Percentiles rank a stretch among this genome's conserved stretches.
Evolutionary conservation across 2,113 vertebrate species (phyloP).

Genomic region (Coptodon rendalli): DNA sequence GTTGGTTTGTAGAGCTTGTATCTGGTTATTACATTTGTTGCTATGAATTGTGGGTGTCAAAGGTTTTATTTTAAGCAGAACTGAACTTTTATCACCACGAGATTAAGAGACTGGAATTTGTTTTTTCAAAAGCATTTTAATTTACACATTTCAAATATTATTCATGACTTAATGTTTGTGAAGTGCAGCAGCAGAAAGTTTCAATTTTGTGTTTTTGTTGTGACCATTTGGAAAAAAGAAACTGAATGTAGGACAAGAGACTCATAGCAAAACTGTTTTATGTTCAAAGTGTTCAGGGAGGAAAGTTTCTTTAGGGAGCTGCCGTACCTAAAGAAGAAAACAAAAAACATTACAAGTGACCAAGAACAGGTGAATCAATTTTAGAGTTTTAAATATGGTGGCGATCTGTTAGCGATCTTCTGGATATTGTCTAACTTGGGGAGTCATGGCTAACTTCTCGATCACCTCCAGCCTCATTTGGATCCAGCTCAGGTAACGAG

Average conservation of each 20-base stretch:
- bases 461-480: neutral
- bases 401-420: neutral
- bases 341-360: neutral
- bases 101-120: neutral
- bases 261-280: neutral
- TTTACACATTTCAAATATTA: neutral
- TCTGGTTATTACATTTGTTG: neutral
- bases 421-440: neutral
- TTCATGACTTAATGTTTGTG: neutral
- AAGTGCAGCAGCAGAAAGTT: neutral
- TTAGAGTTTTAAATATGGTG: neutral
- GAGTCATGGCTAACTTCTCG: slow-evolving; percentile 4
- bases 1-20: neutral
- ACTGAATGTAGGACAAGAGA: neutral
- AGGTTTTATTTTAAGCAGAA: neutral
- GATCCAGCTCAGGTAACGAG: slow-evolving; percentile 82
- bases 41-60: slow-evolving; percentile 7
- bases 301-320: neutral
- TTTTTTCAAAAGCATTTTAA: neutral
- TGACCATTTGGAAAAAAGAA: neutral
- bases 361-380: neutral
- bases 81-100: fast-evolving
- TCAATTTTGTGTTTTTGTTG: neutral
- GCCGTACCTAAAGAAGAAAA: no score
- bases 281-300: neutral